These are phyloP conservation scores for Scartelaos histophorus DNA, from an alignment of 2,113 vertebrate genomes.

Conservation along the genomic window DNA sequence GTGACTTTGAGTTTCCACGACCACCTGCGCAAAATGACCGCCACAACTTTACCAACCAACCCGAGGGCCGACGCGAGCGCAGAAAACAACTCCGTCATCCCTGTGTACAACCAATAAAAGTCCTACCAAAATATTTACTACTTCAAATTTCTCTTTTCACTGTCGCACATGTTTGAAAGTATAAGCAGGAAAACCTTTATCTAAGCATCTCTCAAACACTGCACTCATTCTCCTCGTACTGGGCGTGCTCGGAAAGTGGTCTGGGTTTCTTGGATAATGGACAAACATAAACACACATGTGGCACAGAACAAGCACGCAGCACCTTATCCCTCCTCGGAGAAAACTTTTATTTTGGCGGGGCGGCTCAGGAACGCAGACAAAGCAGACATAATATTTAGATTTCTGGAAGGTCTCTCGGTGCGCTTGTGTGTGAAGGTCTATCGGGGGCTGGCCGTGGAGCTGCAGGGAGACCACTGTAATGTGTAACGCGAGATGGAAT, in stretches of 20 bases:
- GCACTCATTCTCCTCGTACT: slow-evolving; percentile 39
- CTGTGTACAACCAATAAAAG: background rate
- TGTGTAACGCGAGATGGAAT: slow-evolving; percentile 70
- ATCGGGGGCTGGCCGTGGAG: slow-evolving; percentile 51
- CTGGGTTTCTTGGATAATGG: slow-evolving; percentile 42
- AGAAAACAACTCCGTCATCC: background rate
- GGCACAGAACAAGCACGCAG: slow-evolving; percentile 34
- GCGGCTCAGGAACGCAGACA: slow-evolving; percentile 75
- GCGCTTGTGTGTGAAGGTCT: slow-evolving; percentile 51
- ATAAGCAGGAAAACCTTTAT: slow-evolving; percentile 30
- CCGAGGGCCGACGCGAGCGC: no score
- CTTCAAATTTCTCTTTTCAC: slow-evolving; percentile 10
- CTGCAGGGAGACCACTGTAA: slow-evolving; percentile 66
- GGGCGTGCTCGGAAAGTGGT: slow-evolving; percentile 31
- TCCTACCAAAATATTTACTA: background rate
- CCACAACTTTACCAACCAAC: background rate
- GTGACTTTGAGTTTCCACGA: no score
- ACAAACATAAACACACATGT: slow-evolving; percentile 13
- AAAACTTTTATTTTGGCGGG: slow-evolving; percentile 81
- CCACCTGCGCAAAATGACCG: background rate
- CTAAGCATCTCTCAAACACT: slow-evolving; percentile 24
- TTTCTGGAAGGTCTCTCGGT: slow-evolving; percentile 70
- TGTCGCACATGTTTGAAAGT: slow-evolving; percentile 19
- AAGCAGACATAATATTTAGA: slow-evolving; percentile 86
- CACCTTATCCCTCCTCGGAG: slow-evolving; percentile 63